Percentiles rank a stretch among this genome's conserved stretches.
Evolutionary conservation across 1,140 invertebrate genomes (phyloP).

Genomic region (Drosophila willistoni): DNA sequence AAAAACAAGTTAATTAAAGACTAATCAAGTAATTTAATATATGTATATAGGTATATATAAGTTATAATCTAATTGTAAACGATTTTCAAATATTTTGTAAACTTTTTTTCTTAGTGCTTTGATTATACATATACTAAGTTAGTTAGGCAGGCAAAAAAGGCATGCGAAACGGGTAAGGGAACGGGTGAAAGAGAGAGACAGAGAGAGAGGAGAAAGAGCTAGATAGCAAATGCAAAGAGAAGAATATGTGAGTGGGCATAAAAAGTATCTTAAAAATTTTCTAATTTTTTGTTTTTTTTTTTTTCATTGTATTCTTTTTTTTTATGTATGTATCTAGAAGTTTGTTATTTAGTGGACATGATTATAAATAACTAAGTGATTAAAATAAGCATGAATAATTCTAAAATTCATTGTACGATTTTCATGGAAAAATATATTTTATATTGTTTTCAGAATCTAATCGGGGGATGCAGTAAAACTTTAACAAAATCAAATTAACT

Average conservation of each 20-base stretch:
- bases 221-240: background rate
- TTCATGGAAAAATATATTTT: background rate
- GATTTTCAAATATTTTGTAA: too few species aligned
- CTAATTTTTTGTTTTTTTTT: background rate
- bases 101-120: too few species aligned
- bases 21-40: slow-evolving; percentile 17
- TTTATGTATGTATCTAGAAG: background rate
- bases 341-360: background rate
- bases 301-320: too few species aligned
- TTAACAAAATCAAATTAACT: slow-evolving; percentile 15
- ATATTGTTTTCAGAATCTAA: background rate
- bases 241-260: background rate
- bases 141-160: background rate
- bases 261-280: background rate
- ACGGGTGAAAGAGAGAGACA: too few species aligned
- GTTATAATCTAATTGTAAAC: too few species aligned
- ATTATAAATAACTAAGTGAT: slow-evolving; percentile 10
- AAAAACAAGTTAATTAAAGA: slow-evolving; percentile 19
- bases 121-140: background rate
- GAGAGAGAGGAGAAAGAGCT: background rate
- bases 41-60: too few species aligned
- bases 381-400: slow-evolving; percentile 5
- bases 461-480: slow-evolving; percentile 8
- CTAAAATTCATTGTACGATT: background rate
- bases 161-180: background rate